phyloP scores from a whole-genome alignment of 1,140 invertebrate species.

The Drosophila kepulauana region DNA sequence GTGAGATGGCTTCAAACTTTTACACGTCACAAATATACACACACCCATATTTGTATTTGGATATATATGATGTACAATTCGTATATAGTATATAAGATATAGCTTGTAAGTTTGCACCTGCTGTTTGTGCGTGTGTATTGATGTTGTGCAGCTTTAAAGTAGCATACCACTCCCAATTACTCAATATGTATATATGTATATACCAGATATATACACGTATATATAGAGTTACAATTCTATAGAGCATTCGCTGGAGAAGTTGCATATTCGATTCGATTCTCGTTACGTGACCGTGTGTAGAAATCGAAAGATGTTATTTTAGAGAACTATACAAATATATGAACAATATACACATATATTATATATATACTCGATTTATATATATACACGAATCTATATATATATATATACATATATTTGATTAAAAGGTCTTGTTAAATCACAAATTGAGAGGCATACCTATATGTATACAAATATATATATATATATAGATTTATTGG shows the following conservation, averaged over 20 bases:
- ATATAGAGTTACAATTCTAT: constrained; percentile 12
- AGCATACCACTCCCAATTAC: constrained; percentile 25
- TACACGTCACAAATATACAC: constrained; percentile 21
- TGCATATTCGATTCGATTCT: not conserved
- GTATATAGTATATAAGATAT: constrained; percentile 8
- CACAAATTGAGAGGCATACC: constrained; percentile 38
- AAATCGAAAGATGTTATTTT: constrained; percentile 54
- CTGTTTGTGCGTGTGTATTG: constrained; percentile 26
- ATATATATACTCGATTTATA: constrained; percentile 33
- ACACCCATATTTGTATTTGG: constrained; percentile 29
- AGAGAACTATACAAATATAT: constrained; percentile 67
- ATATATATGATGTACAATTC: constrained; percentile 21
- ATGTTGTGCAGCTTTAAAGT: constrained; percentile 49
- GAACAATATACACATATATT: constrained; percentile 42
- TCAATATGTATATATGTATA: constrained; percentile 10
- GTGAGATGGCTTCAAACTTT: constrained; percentile 29
- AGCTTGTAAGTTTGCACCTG: constrained; percentile 28
- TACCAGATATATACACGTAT: not conserved
- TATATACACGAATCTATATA: constrained; percentile 34
- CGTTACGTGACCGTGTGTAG: constrained; percentile 6
- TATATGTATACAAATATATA: constrained; percentile 35
- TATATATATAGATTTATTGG: constrained; percentile 51
- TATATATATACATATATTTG: constrained; percentile 17
- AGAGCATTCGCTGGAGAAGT: constrained; percentile 9
- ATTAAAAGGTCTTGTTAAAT: constrained; percentile 7